Evolutionary conservation across 2,113 vertebrate genomes (phyloP), one percentile per base, ranked within the genome.

Genomic region (Podocnemis expansa): DNA sequence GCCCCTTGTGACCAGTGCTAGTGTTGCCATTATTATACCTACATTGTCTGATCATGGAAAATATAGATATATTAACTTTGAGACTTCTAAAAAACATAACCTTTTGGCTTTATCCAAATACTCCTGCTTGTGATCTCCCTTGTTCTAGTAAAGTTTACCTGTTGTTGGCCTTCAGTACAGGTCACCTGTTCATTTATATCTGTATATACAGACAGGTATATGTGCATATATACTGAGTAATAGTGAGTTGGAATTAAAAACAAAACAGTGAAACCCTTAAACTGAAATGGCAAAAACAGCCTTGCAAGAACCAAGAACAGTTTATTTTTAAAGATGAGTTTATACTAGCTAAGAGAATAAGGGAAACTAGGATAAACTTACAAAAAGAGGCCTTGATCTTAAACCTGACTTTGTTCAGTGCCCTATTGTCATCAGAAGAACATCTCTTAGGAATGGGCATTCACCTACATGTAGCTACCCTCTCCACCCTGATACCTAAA

Each of bases 251-350:
- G 51, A 17, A 78, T 5, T 76, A 0, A 54, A 54, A 75, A 43
- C 6, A 45, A n/a, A 17, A 19, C 51, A 52, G 38, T 79, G 3
- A 4, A 16, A 19, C 31, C 67, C 16, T 24, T 85, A 3, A 3
- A 4, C 38, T 1, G 5, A 34, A 93, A 34, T 16, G 7, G 29
- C 45, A 80, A 67, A 84, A 94, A 17, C 16, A 84, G 41, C 75
- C 12, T 75, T 31, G 27, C 85, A 70, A 55, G n/a, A 79, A 41
- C n/a, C 21, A 88, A 3, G 24, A 70, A 24, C 80, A 38, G 34
- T 67, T 34, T 10, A 22, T 67, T 67, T 67, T 67, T 67, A 2
- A 67, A 21, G n/a, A 16, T 0, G 0, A 49, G 34, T 60, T 16
- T 67, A 80, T 5, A 2, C 22, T 89, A 41, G 5, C 60, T 34